Evolutionary conservation across 2,888 invertebrate species (phyloP).

Genomic region (Ectemnius continuus): DNA sequence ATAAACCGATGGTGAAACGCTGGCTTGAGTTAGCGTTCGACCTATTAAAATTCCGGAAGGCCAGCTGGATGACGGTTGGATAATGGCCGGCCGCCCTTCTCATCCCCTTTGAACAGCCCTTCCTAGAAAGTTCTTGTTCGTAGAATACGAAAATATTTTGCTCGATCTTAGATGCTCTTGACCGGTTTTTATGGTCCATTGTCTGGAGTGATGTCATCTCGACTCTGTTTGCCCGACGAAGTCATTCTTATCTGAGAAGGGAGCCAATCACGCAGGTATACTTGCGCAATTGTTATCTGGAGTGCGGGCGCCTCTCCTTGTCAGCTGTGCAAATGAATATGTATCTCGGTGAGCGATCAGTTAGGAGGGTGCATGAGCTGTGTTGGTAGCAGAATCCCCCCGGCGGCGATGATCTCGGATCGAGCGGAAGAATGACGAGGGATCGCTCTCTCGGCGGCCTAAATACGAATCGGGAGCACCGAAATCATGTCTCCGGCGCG

Average conservation of each 20-base stretch:
- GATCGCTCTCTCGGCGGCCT: constrained; percentile 57
- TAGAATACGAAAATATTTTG: background rate
- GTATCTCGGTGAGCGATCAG: constrained; percentile 27
- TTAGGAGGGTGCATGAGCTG: constrained; percentile 21
- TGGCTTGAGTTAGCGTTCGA: constrained; percentile 26
- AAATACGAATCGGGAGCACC: constrained; percentile 64
- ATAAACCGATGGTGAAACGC: constrained; percentile 40
- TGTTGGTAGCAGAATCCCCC: background rate
- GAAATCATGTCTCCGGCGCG: constrained; percentile 52
- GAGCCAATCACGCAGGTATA: constrained; percentile 10
- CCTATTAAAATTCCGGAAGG: constrained; percentile 55
- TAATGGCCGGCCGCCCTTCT: background rate
- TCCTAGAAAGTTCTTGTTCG: no score
- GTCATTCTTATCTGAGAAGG: background rate
- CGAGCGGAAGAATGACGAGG: constrained; percentile 51
- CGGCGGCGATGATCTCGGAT: constrained; percentile 35
- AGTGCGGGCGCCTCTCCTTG: background rate
- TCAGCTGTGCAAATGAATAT: constrained; percentile 43
- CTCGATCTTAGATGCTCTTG: background rate
- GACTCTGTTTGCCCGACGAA: no score
- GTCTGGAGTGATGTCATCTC: no score
- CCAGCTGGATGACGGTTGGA: constrained; percentile 37
- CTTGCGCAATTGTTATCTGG: background rate
- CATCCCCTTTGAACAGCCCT: constrained; percentile 1
- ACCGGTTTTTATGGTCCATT: background rate